Conservation (phyloP, 1,140 invertebrate species). For the Bombus pascuorum region DNA sequence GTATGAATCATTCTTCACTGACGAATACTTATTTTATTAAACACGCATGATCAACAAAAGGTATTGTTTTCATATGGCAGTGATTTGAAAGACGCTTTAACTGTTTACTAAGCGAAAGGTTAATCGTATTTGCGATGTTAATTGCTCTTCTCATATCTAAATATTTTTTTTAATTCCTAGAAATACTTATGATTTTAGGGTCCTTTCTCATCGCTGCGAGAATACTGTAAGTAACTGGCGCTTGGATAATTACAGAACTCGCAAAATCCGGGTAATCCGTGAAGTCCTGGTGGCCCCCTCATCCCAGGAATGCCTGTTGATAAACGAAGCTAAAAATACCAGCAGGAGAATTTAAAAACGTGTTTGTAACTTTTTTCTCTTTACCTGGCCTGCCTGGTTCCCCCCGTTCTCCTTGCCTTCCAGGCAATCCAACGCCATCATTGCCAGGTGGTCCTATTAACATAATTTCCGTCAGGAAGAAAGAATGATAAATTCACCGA, state of each 20-base stretch:
- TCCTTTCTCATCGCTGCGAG: constrained; percentile 66
- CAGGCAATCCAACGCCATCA: constrained; percentile 84
- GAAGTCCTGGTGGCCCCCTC: constrained; percentile 82
- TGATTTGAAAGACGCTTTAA: not conserved
- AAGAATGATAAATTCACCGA: not conserved
- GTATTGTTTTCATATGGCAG: constrained; percentile 9
- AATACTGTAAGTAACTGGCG: constrained; percentile 65
- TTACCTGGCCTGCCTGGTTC: constrained; percentile 86
- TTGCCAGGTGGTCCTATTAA: constrained; percentile 85
- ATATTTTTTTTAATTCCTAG: not conserved
- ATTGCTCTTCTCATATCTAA: not conserved
- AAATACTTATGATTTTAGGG: constrained; percentile 37
- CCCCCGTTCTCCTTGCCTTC: constrained; percentile 85
- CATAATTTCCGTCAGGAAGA: constrained; percentile 1
- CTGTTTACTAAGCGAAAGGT: not conserved
- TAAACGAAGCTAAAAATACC: constrained; percentile 42
- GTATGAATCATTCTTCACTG: not conserved
- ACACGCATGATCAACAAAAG: not conserved
- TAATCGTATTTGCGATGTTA: not conserved
- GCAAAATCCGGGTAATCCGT: constrained; percentile 85
- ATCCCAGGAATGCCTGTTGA: constrained; percentile 80
- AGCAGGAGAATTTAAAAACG: constrained; percentile 23
- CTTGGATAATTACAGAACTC: constrained; percentile 84
- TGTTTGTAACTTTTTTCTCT: constrained; percentile 76
- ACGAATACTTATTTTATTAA: constrained; percentile 10